These are phyloP conservation scores for Tetramorium simillimum DNA, from an alignment of 1,140 invertebrate species.

Conservation along the genomic window DNA sequence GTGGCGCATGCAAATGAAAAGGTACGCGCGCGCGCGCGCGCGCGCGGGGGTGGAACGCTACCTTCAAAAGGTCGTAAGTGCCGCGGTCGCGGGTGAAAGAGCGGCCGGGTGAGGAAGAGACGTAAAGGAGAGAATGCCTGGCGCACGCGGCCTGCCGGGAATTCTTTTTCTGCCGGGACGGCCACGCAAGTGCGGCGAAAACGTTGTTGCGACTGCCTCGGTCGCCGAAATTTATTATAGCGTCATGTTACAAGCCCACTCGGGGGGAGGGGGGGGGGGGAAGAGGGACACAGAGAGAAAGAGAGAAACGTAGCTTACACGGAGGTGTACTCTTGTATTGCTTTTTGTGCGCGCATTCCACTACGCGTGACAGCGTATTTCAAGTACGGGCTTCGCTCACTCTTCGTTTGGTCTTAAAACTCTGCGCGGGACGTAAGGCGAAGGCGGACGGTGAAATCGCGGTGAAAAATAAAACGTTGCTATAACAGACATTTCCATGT, in stretches of 20 bases:
- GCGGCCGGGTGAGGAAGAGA: background rate
- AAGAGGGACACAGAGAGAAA: background rate
- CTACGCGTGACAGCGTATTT: slow-evolving; percentile 10
- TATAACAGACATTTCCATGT: slow-evolving; percentile 61
- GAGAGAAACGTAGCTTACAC: slow-evolving; percentile 30
- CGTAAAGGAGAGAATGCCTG: background rate
- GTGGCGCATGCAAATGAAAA: slow-evolving; percentile 70
- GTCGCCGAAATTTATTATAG: slow-evolving; percentile 69
- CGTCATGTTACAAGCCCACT: slow-evolving; percentile 57
- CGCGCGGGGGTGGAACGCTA: slow-evolving; percentile 67
- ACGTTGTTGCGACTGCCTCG: slow-evolving; percentile 54
- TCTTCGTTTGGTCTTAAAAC: slow-evolving; percentile 18
- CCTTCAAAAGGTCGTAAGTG: slow-evolving; percentile 70
- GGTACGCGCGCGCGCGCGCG: slow-evolving; percentile 51
- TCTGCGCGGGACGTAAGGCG: background rate
- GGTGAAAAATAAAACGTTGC: slow-evolving; percentile 29
- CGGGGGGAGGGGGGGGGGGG: background rate
- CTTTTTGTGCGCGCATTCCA: slow-evolving; percentile 29
- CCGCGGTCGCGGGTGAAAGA: slow-evolving; percentile 23
- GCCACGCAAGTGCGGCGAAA: slow-evolving; percentile 64
- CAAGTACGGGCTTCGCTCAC: slow-evolving; percentile 20
- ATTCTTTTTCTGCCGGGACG: slow-evolving; percentile 56
- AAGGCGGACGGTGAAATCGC: background rate
- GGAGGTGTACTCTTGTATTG: background rate
- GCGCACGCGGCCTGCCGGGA: slow-evolving; percentile 7